phyloP scores from a whole-genome alignment of 2,797 vertebrate genomes.

The Alcedo atthis region DNA sequence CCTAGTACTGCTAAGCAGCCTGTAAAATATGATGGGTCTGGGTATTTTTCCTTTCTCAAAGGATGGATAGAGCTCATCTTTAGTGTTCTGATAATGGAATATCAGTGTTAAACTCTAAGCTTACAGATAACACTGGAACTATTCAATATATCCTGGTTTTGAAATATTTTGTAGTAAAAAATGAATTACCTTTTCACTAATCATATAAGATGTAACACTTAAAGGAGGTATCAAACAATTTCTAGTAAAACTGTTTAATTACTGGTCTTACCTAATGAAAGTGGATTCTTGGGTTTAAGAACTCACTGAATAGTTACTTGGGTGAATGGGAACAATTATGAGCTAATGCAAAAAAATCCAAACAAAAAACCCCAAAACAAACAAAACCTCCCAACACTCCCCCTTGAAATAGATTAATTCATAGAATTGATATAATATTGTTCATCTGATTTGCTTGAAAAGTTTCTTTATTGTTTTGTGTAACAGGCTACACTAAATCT shows the following conservation, averaged over 20 bases:
- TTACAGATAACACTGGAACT: too few relatives aligned
- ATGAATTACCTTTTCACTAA: too few relatives aligned
- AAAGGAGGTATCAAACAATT: neutral
- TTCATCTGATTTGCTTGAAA: neutral
- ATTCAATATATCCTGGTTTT: too few relatives aligned
- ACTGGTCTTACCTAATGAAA: neutral
- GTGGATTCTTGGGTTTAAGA: neutral
- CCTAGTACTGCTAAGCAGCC: too few relatives aligned
- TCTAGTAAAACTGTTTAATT: neutral
- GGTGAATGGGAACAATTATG: neutral
- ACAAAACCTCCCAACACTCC: too few relatives aligned
- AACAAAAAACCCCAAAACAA: neutral
- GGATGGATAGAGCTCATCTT: too few relatives aligned
- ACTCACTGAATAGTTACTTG: neutral
- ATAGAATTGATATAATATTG: neutral
- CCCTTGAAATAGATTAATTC: neutral
- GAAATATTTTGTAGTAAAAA: too few relatives aligned
- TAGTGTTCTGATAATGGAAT: too few relatives aligned
- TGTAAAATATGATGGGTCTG: too few relatives aligned
- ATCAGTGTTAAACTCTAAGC: too few relatives aligned
- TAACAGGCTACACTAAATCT: neutral
- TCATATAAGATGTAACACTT: too few relatives aligned
- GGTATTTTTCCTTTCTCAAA: too few relatives aligned
- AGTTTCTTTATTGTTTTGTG: neutral
- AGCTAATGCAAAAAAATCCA: neutral